phyloP scores from a whole-genome alignment of 1,140 invertebrate species.

The Sinonovacula constricta region DNA sequence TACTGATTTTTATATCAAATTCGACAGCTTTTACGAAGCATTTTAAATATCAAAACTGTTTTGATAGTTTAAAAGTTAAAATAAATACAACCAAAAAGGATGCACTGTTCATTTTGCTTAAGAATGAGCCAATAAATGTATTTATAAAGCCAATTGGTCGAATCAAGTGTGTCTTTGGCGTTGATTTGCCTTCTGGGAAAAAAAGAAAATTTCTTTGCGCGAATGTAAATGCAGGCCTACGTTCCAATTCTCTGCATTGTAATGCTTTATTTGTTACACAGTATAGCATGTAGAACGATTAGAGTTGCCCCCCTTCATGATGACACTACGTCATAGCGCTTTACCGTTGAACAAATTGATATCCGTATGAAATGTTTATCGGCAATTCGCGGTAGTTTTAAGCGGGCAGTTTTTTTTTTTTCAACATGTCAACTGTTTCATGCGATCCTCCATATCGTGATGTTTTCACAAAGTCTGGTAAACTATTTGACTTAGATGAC shows the following conservation, averaged over 20 bases:
- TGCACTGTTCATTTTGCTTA: too few species aligned
- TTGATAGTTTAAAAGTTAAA: too few species aligned
- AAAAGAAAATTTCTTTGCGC: neutral
- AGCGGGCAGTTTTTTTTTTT: slow-evolving; percentile 8
- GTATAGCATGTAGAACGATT: neutral
- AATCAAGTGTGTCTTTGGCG: neutral
- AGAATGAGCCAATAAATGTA: too few species aligned
- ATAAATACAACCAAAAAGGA: too few species aligned
- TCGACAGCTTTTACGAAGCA: too few species aligned
- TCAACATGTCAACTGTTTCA: slow-evolving; percentile 22
- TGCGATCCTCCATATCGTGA: slow-evolving; percentile 20
- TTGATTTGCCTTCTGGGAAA: neutral
- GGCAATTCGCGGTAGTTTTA: neutral
- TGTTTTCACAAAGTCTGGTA: slow-evolving; percentile 26
- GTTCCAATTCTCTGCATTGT: neutral
- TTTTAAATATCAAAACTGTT: too few species aligned
- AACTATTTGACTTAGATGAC: slow-evolving; percentile 9
- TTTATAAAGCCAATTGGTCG: neutral
- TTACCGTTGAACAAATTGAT: neutral
- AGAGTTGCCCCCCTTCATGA: neutral
- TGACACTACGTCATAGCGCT: neutral
- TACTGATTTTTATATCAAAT: too few species aligned
- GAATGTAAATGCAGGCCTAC: neutral
- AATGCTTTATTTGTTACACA: neutral
- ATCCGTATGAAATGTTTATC: neutral